These are phyloP conservation scores for Caenorhabditis becei DNA, from an alignment of 2,888 invertebrate species.

Conservation along the genomic window DNA sequence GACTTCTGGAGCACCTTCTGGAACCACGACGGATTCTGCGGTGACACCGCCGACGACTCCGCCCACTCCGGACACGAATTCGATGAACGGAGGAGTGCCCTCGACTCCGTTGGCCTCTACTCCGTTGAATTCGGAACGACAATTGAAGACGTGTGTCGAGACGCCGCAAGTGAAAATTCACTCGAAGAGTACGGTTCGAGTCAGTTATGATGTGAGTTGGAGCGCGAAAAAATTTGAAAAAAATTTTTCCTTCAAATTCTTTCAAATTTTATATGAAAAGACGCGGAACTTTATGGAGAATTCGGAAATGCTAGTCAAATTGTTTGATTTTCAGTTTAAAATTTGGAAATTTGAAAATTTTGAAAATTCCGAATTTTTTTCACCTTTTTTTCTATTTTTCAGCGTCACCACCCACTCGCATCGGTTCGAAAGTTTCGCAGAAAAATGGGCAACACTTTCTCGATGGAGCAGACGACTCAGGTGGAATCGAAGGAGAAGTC, in stretches of 20 bases:
- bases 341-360: no score
- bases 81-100: no score
- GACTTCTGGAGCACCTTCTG: no score
- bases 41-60: no score
- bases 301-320: no score
- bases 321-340: no score
- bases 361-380: no score
- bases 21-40: no score
- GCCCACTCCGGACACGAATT: no score
- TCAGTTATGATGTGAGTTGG: slow-evolving; percentile 29
- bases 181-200: neutral
- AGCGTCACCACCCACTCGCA: slow-evolving; percentile 16
- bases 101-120: neutral
- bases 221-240: neutral
- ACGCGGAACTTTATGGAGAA: no score
- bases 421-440: slow-evolving; percentile 19
- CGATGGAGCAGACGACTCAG: slow-evolving; percentile 13
- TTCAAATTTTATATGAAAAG: no score
- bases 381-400: neutral
- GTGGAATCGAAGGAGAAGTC: neutral
- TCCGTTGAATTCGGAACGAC: neutral
- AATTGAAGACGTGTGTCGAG: neutral
- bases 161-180: slow-evolving; percentile 2
- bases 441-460: slow-evolving; percentile 5
- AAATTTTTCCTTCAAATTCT: no score